Evolutionary conservation across 2,888 invertebrate species (phyloP), one percentile per base, ranked within the genome.

Genomic region (Lepidocyrtoides sp.): DNA sequence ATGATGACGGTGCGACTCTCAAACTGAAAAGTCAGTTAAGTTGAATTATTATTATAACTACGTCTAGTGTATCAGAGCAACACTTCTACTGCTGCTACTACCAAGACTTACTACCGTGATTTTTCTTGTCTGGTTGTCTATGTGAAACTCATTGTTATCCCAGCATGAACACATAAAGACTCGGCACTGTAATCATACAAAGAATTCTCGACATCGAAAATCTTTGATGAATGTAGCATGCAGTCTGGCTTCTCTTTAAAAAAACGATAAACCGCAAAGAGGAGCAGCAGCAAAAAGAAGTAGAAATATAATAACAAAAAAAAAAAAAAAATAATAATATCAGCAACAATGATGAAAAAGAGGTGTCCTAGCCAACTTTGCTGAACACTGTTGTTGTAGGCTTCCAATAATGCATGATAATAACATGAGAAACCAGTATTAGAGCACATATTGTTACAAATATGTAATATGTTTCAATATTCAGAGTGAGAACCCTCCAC

Each of bases 381-480:
- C 32, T n/a, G 7, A 20, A 23, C 23, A 10, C 14, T 51, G 51
- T 26, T 5, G 20, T 2, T 60, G 63, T 66, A 23, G 57, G n/a
- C n/a, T n/a, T n/a, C n/a, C n/a, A n/a, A n/a, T n/a, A n/a, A n/a
- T n/a, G n/a, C n/a, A n/a, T n/a, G n/a, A n/a, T n/a, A n/a, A n/a
- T n/a, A n/a, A n/a, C n/a, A n/a, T n/a, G n/a, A 44, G 75, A 51
- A 75, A 75, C 75, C 75, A 23, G 75, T 48, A 75, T 75, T 75
- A 48, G 48, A n/a, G n/a, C n/a, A n/a, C n/a, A n/a, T n/a, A n/a
- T n/a, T n/a, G n/a, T n/a, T n/a, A n/a, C n/a, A n/a, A n/a, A n/a
- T n/a, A n/a, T n/a, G n/a, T n/a, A n/a, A n/a, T n/a, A n/a, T n/a
- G n/a, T n/a, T n/a, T n/a, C n/a, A n/a, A n/a, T n/a, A n/a, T n/a